These are phyloP conservation scores for Pyrgus malvae DNA, from an alignment of 2,888 invertebrate genomes.

Conservation along the genomic window DNA sequence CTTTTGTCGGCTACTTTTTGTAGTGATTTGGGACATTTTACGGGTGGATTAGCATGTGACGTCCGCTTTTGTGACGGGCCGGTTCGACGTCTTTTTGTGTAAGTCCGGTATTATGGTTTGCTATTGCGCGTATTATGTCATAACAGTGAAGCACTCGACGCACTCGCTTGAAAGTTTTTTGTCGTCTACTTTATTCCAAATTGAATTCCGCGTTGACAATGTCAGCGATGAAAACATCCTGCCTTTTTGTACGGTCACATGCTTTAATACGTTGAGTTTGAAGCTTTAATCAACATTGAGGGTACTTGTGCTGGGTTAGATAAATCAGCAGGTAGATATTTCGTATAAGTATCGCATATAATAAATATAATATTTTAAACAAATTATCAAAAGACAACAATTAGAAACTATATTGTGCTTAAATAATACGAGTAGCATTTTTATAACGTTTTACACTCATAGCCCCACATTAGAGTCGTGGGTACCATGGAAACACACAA, in stretches of 20 bases:
- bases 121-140: slow-evolving; percentile 80
- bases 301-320: slow-evolving; percentile 37
- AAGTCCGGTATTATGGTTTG: slow-evolving; percentile 67
- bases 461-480: no score
- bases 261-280: slow-evolving; percentile 30
- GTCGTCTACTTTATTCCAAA: slow-evolving; percentile 67
- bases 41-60: slow-evolving; percentile 75
- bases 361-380: no score
- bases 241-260: slow-evolving; percentile 54
- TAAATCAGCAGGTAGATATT: slow-evolving; percentile 31
- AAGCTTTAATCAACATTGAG: slow-evolving; percentile 44
- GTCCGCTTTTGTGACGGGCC: slow-evolving; percentile 62
- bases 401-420: no score
- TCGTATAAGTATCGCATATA: no score
- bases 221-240: slow-evolving; percentile 70
- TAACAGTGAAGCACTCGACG: slow-evolving; percentile 73
- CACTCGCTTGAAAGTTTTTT: slow-evolving; percentile 62
- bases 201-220: slow-evolving; percentile 76
- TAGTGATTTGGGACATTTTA: slow-evolving; percentile 79
- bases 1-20: slow-evolving; percentile 78
- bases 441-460: no score
- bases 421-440: no score
- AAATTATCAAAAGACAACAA: no score
- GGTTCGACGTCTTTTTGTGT: slow-evolving; percentile 74
- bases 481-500: no score